Evolutionary conservation across 92 coral and sea anemone species (phyloP).

Genomic region (Actinostola sp.): DNA sequence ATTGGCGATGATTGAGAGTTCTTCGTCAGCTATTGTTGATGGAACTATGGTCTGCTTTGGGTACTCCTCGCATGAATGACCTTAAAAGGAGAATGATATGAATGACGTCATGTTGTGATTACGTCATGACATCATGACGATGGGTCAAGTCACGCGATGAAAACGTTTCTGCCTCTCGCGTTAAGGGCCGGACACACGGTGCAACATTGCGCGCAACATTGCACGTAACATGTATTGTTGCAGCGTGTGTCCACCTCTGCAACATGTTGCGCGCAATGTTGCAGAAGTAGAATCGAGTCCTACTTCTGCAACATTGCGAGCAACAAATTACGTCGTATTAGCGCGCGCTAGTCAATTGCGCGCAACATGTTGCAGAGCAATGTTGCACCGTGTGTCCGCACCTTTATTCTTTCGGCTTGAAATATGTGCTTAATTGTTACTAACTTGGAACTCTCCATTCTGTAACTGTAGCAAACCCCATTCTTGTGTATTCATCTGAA

Average conservation of each 20-base stretch:
- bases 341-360: neutral
- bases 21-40: constrained; percentile 51
- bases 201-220: no score
- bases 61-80: constrained; percentile 54
- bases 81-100: constrained; percentile 6
- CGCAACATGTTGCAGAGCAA: neutral
- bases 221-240: neutral
- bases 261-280: no score
- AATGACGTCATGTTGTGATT: neutral
- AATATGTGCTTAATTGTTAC: constrained; percentile 4
- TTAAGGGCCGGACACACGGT: no score
- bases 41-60: constrained; percentile 78
- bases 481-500: constrained; percentile 67
- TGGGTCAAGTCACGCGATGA: no score
- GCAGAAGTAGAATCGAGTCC: no score
- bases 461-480: constrained; percentile 45
- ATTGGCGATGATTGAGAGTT: constrained; percentile 49
- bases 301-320: no score
- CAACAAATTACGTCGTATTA: no score
- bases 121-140: neutral
- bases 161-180: no score
- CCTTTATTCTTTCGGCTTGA: no score
- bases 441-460: constrained; percentile 72
- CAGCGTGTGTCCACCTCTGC: no score
- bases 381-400: neutral